A percentile compares a stretch with the other conserved stretches of the same genome.
phyloP scores from a whole-genome alignment of 2,797 vertebrate species.

The Orestias chungarensis region DNA sequence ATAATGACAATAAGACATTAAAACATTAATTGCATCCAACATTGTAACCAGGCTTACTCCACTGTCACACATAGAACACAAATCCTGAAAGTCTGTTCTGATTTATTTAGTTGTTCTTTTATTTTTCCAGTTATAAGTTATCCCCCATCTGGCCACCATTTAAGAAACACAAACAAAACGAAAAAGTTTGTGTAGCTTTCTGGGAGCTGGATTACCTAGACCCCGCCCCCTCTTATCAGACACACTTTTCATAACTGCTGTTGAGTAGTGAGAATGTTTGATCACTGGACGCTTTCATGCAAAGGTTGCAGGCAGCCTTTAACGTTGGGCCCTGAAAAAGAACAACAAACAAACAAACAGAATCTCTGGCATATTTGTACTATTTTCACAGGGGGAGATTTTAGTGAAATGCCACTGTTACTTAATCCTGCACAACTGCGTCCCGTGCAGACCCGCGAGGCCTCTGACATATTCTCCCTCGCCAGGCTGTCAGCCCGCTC shows the following conservation, averaged over 20 bases:
- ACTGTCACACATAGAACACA: not conserved
- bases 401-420: conserved; percentile 56
- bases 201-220: not conserved
- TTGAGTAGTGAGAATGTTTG: conserved; percentile 5
- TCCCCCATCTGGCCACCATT: not conserved
- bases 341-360: too few species aligned
- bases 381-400: conserved; percentile 29
- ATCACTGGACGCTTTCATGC: conserved; percentile 5
- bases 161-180: too few species aligned
- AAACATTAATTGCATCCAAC: too few species aligned
- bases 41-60: not conserved
- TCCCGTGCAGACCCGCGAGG: conserved; percentile 44
- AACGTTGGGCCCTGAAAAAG: conserved; percentile 6
- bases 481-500: conserved; percentile 51
- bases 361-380: conserved; percentile 26
- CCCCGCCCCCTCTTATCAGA: not conserved
- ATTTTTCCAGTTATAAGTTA: too few species aligned
- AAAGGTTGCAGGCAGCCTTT: conserved; percentile 6
- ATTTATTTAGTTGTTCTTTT: too few species aligned
- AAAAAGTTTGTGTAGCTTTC: not conserved
- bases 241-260: not conserved
- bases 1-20: too few species aligned
- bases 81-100: not conserved
- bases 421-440: conserved; percentile 30
- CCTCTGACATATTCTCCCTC: conserved; percentile 37